Conservation (phyloP, 2,113 vertebrate genomes). For the Talpa occidentalis region DNA sequence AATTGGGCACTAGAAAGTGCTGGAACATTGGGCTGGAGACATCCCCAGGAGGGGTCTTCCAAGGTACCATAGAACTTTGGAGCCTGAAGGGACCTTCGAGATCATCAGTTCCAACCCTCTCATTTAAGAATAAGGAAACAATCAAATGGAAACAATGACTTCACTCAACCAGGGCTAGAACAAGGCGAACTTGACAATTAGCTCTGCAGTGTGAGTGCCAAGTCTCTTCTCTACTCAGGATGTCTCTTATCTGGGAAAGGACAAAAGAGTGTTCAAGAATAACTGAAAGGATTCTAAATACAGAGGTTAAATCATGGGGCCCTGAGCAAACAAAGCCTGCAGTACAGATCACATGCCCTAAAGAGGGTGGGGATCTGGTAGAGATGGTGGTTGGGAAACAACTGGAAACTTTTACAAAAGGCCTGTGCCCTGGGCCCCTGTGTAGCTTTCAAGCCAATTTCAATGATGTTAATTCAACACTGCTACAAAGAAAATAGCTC, state of each 20-base stretch:
- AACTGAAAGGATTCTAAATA: neutral
- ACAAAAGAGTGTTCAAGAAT: neutral
- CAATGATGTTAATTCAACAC: neutral
- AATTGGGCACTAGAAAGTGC: conserved; percentile 55
- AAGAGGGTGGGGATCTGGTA: rapidly evolving
- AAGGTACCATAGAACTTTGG: neutral
- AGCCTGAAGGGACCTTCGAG: neutral
- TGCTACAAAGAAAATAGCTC: neutral
- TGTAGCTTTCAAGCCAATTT: neutral
- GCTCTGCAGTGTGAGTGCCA: neutral
- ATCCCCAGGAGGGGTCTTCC: conserved; percentile 27
- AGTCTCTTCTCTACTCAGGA: neutral
- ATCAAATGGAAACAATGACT: neutral
- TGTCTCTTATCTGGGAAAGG: neutral
- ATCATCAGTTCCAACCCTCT: neutral
- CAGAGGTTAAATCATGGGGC: neutral
- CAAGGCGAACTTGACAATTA: neutral
- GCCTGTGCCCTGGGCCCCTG: neutral
- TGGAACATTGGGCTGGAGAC: neutral
- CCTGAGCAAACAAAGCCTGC: neutral
- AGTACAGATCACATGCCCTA: rapidly evolving
- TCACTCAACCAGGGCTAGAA: neutral
- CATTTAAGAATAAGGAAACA: conserved; percentile 24
- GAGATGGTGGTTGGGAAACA: neutral
- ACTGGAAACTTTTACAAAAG: neutral